phyloP scores from a whole-genome alignment of 37 sponge, comb jelly and placozoan genomes.

The Ianthella basta region DNA sequence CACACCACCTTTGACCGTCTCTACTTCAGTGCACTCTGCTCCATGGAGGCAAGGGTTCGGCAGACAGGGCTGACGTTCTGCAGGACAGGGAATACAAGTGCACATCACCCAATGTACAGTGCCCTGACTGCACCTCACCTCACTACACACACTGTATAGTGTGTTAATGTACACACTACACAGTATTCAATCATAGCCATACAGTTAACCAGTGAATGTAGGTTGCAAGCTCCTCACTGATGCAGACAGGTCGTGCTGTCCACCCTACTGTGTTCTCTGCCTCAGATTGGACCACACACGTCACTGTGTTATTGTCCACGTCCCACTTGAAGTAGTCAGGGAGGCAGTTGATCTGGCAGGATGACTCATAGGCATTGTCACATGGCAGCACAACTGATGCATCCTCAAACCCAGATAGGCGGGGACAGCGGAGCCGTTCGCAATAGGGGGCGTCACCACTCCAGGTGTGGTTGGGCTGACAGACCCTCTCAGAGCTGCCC shows the following conservation, averaged over 20 bases:
- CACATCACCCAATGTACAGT: neutral
- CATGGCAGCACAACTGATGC: neutral
- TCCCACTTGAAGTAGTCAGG: neutral
- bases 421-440: neutral
- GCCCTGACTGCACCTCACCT: neutral
- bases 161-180: no score
- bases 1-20: neutral
- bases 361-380: neutral
- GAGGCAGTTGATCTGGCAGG: neutral
- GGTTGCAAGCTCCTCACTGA: neutral
- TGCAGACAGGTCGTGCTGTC: slow-evolving; percentile 5
- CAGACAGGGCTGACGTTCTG: slow-evolving; percentile 18
- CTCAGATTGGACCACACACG: slow-evolving; percentile 4
- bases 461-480: slow-evolving; percentile 24
- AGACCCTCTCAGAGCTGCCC: neutral
- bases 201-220: neutral
- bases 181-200: neutral
- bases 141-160: neutral
- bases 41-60: neutral
- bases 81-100: neutral
- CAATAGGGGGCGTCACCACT: neutral
- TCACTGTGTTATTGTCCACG: neutral
- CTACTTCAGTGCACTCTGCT: neutral
- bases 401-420: neutral
- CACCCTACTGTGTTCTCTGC: slow-evolving; percentile 1